phyloP scores from a whole-genome alignment of 2,113 vertebrate species.

The Salvelinus namaycush region DNA sequence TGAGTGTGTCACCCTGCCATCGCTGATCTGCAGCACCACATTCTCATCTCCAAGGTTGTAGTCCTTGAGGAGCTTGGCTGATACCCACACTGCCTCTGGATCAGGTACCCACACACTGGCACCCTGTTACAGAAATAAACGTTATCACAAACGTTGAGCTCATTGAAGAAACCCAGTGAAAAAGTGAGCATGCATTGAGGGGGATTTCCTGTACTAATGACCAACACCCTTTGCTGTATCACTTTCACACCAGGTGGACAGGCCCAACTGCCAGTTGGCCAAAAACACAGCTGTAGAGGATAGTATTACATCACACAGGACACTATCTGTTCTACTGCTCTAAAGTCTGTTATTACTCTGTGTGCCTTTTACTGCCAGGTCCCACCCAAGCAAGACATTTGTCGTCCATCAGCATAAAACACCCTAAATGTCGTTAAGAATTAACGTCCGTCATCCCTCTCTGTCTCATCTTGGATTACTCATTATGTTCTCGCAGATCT shows the following conservation, averaged over 20 bases:
- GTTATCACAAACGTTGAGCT: background rate
- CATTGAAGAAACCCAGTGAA: background rate
- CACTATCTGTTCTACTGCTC: slow-evolving; percentile 3
- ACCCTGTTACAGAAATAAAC: slow-evolving; percentile 60
- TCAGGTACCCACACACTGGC: slow-evolving; percentile 79
- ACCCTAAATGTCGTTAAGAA: slow-evolving; percentile 70
- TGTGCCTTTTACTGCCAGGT: slow-evolving; percentile 9
- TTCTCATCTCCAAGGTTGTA: slow-evolving; percentile 62
- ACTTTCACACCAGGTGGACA: background rate
- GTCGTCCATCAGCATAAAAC: slow-evolving; percentile 75
- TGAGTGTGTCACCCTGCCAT: slow-evolving; percentile 67
- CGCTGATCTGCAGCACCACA: slow-evolving; percentile 65
- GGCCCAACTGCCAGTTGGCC: background rate
- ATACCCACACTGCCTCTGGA: slow-evolving; percentile 71
- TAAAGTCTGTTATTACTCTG: slow-evolving; percentile 6
- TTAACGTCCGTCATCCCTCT: slow-evolving; percentile 70
- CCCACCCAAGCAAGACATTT: slow-evolving; percentile 52
- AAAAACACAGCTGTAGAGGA: background rate
- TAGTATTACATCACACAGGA: background rate
- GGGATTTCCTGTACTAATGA: background rate
- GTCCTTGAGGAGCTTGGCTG: slow-evolving; percentile 67
- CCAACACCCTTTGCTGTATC: background rate
- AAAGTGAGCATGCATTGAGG: background rate
- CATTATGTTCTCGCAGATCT: background rate
- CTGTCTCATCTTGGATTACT: background rate